Base-by-base conservation (phyloP, 2,113 vertebrate species). In the Trematocara zebra region DNA sequence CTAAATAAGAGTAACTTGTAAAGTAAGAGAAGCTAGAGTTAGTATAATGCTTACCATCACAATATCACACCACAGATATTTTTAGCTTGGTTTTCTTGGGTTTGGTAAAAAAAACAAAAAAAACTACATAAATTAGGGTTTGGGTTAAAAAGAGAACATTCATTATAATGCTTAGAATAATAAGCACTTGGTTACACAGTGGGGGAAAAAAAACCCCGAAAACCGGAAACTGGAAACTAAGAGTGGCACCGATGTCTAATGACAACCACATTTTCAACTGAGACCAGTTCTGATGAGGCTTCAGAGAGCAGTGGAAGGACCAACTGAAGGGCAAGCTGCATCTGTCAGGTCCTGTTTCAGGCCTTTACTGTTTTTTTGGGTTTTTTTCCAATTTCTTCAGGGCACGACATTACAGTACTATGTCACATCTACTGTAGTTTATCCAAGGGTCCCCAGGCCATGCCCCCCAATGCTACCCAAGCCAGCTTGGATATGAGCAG, bases 191-290 rank as follows among this genome's bases (percentile, higher is more conserved):
- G 26, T 9, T 59, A 31, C 14, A 31, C 56, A 59, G 57, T 61
- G 17, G 52, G 52, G 52, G 0, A 1, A 1, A 6, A 6, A 53
- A 56, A 8, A 0, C 1, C 26, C 26, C 26, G 2, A 56, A 56
- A 28, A 28, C 28, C 5, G 28, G 28, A 28, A 23, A 12, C 20
- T 54, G 20, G 7, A 56, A 56, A 56, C 12, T 56, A 56, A 56
- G 12, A 28, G 54, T 56, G 12, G 23, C 2, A 28, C 2, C 7
- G 7, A 56, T 56, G 23, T 56, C 23, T 56, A 56, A 56, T 56
- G 54, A 56, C 7, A 56, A 28, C 23, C 54, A 56, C 23, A 0
- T 28, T 15, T 56, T 56, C 54, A 56, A 56, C 54, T 56, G 23
- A 56, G 23, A 56, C 23, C 12, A 56, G 54, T 15, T 56, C 54